phyloP scores from a whole-genome alignment of 64 coral and sea anemone genomes.

The Pachyseris speciosa region DNA sequence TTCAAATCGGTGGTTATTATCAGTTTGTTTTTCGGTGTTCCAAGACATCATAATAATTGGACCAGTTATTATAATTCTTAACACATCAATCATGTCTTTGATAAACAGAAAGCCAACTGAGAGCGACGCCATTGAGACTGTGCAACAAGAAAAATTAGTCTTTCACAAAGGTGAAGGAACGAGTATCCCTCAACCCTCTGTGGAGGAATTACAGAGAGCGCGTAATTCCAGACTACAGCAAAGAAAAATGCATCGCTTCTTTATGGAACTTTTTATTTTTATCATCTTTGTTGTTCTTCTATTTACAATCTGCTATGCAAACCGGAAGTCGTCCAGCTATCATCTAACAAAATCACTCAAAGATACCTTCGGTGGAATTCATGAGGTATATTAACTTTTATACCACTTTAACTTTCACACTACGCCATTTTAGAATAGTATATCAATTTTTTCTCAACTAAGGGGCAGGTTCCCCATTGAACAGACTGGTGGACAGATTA shows the following conservation, averaged over 20 bases:
- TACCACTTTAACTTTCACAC: too few species aligned
- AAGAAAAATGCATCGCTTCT: conserved; percentile 56
- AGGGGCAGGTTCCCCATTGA: too few species aligned
- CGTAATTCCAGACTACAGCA: conserved; percentile 12
- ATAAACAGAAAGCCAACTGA: conserved; percentile 27
- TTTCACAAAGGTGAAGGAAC: neutral
- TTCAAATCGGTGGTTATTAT: conserved; percentile 78
- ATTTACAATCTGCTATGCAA: conserved; percentile 61
- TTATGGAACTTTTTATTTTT: conserved; percentile 8
- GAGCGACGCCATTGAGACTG: neutral
- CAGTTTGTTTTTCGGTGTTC: conserved; percentile 49
- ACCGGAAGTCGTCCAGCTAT: conserved; percentile 17
- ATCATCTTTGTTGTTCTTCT: conserved; percentile 49
- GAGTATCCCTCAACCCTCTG: neutral
- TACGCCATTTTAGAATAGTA: too few species aligned
- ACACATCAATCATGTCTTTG: conserved; percentile 34
- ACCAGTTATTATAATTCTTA: conserved; percentile 65
- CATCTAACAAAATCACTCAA: conserved; percentile 31
- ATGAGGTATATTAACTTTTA: too few species aligned
- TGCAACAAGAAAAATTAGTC: neutral
- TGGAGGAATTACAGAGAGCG: neutral
- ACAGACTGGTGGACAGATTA: too few species aligned
- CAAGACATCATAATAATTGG: conserved; percentile 76
- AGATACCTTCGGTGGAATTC: conserved; percentile 38
- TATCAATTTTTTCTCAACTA: too few species aligned